A percentile compares a stretch with the other conserved stretches of the same genome.
Evolutionary conservation across 2,888 invertebrate species (phyloP).

Genomic region (Volucella inflata): DNA sequence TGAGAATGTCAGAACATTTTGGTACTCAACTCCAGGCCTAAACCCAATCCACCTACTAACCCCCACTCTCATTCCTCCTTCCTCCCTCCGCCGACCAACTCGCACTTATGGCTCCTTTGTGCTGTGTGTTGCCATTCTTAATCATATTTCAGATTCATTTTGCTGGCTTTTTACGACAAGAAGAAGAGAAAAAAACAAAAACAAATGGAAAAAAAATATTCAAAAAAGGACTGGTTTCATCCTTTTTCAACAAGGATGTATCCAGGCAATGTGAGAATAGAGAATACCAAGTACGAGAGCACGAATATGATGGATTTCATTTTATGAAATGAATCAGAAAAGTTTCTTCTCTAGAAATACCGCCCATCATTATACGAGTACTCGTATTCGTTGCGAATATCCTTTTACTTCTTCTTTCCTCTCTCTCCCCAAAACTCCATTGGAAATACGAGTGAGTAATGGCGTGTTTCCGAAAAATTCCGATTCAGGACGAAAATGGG

Average conservation of each 20-base stretch:
- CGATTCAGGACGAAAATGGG: not conserved
- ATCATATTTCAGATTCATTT: conserved; percentile 37
- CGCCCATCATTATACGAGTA: not conserved
- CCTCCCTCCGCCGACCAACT: not conserved
- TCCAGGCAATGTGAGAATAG: not conserved
- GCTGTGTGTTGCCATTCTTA: conserved; percentile 35
- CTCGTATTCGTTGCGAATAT: too few relatives aligned
- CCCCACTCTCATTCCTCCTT: not conserved
- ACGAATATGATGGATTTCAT: conserved; percentile 42
- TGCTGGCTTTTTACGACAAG: not conserved
- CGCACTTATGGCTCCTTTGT: not conserved
- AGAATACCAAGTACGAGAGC: too few relatives aligned
- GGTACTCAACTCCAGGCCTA: not conserved
- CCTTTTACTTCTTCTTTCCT: too few relatives aligned
- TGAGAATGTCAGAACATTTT: conserved; percentile 52
- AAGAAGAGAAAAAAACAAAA: too few relatives aligned
- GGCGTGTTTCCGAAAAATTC: too few relatives aligned
- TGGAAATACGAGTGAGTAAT: too few relatives aligned
- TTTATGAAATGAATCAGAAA: conserved; percentile 51
- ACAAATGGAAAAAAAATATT: too few relatives aligned
- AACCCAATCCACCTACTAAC: not conserved
- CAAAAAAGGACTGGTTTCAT: not conserved
- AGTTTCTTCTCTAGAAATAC: conserved; percentile 19
- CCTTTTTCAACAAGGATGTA: not conserved
- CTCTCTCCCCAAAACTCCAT: too few relatives aligned